Evolutionary conservation across 2,888 invertebrate species (phyloP).

Genomic region (Ormyrus nitidulus): DNA sequence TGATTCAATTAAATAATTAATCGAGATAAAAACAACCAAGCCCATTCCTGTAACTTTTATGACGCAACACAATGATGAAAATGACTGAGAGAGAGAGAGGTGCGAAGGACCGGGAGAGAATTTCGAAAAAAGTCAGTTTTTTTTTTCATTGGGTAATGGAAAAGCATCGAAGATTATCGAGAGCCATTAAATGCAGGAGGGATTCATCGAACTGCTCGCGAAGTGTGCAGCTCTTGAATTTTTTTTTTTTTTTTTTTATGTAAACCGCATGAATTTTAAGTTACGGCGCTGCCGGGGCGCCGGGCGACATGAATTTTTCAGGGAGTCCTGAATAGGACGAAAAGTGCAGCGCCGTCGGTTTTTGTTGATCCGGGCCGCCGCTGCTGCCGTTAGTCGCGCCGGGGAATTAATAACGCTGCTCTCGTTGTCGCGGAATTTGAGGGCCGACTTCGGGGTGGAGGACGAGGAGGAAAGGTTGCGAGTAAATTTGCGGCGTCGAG

Average conservation of each 20-base stretch:
- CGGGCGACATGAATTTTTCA: slow-evolving; percentile 36
- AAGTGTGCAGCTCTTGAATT: slow-evolving; percentile 5
- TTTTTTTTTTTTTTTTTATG: slow-evolving; percentile 4
- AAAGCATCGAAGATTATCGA: slow-evolving; percentile 49
- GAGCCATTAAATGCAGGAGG: slow-evolving; percentile 46
- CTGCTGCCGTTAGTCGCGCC: neutral
- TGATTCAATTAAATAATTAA: too few relatives aligned
- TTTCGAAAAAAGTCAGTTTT: neutral
- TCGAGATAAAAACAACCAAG: too few relatives aligned
- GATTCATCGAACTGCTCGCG: slow-evolving; percentile 28
- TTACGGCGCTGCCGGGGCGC: neutral
- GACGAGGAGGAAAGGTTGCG: neutral
- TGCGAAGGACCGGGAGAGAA: neutral
- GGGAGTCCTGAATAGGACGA: slow-evolving; percentile 1
- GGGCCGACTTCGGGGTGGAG: neutral
- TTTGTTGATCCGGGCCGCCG: neutral
- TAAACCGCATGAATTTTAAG: slow-evolving; percentile 39
- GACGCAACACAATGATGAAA: slow-evolving; percentile 14
- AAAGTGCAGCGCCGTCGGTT: slow-evolving; percentile 1
- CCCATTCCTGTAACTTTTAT: neutral
- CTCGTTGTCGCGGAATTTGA: neutral
- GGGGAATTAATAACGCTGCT: slow-evolving; percentile 29
- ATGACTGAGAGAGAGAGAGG: neutral
- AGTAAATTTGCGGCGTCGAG: slow-evolving; percentile 33
- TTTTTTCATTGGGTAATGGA: slow-evolving; percentile 48